Conservation (phyloP, 1,140 invertebrate species). For the Drosophila pandora region DNA sequence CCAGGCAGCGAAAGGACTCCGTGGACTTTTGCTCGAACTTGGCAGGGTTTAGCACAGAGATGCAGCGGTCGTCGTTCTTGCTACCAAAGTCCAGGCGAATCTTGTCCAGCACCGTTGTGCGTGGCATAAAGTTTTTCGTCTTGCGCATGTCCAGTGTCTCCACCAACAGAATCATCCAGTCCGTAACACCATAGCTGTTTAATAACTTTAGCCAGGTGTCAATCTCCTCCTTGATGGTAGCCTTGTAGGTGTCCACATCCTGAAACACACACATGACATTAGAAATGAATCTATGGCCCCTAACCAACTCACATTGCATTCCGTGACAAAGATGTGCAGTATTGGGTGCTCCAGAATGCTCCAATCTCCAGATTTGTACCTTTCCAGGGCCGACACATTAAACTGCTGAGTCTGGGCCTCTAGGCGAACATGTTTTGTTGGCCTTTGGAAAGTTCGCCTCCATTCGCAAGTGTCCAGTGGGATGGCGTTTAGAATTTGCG, state of each 20-base stretch:
- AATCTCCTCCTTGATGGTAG: constrained; percentile 93
- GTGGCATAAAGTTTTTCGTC: constrained; percentile 95
- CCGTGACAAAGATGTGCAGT: constrained; percentile 97
- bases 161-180: constrained; percentile 97
- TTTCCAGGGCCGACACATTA: constrained; percentile 88
- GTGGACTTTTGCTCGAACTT: constrained; percentile 94
- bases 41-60: constrained; percentile 95
- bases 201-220: constrained; percentile 93
- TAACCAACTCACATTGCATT: constrained; percentile 90
- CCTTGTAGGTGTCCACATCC: constrained; percentile 97
- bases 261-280: constrained; percentile 78
- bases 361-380: constrained; percentile 85
- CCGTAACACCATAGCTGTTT: constrained; percentile 89
- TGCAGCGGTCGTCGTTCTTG: constrained; percentile 94
- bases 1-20: constrained; percentile 94
- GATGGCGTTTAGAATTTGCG: constrained; percentile 90
- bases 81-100: constrained; percentile 96
- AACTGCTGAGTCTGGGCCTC: constrained; percentile 94
- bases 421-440: constrained; percentile 92
- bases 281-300: neutral
- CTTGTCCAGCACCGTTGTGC: constrained; percentile 97
- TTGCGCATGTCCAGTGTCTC: constrained; percentile 96
- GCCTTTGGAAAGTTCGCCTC: constrained; percentile 92
- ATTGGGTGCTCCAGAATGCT: constrained; percentile 93
- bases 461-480: constrained; percentile 95